Conservation (phyloP, 2,888 invertebrate genomes). For the Parasteatoda lunata region DNA sequence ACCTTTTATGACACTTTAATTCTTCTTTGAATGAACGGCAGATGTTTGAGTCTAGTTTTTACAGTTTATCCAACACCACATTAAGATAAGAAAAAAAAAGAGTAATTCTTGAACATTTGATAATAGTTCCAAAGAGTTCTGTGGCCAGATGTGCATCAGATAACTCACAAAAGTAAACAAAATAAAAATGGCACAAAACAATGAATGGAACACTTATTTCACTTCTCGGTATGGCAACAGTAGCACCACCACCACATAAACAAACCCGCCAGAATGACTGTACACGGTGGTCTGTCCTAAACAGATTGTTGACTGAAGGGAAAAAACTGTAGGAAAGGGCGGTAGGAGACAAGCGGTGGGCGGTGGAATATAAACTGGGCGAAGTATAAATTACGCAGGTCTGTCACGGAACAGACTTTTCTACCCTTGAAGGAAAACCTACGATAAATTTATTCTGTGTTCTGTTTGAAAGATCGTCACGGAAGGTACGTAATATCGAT, state of each 20-base stretch:
- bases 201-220: not conserved
- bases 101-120: no score
- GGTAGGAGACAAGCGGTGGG: not conserved
- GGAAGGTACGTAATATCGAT: not conserved
- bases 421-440: slow-evolving; percentile 5
- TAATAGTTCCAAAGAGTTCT: not conserved
- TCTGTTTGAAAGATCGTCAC: not conserved
- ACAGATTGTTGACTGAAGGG: not conserved
- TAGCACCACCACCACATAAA: not conserved
- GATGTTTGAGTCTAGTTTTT: no score
- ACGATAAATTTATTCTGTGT: not conserved
- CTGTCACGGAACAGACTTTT: not conserved
- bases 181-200: not conserved
- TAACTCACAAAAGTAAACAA: not conserved
- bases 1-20: no score
- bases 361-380: not conserved
- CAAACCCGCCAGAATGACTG: not conserved
- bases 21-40: no score
- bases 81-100: no score
- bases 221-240: not conserved
- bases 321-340: not conserved
- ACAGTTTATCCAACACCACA: no score
- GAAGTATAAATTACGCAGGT: not conserved
- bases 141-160: not conserved
- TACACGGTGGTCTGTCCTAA: not conserved